These are phyloP conservation scores for Eudorcas thomsonii DNA, from an alignment of 2,113 vertebrate species.

Conservation along the genomic window DNA sequence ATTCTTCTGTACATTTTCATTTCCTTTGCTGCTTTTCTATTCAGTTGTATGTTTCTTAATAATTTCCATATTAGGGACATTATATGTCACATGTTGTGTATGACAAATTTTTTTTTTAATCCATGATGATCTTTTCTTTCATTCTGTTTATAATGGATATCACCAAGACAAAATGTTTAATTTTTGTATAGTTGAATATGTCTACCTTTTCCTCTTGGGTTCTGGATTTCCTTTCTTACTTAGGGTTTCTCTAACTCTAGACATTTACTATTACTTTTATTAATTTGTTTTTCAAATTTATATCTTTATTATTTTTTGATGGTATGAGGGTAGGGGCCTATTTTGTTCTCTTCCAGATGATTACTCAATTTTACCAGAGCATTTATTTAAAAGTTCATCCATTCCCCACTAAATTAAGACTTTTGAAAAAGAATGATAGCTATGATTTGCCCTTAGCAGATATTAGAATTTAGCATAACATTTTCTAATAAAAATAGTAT, in stretches of 20 bases:
- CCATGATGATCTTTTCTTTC: not conserved
- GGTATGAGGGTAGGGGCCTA: not conserved
- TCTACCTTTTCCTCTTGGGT: not conserved
- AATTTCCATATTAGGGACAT: not conserved
- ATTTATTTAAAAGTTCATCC: slow-evolving; percentile 9
- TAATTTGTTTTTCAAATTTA: not conserved
- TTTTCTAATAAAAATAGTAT: not conserved
- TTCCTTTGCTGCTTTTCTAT: slow-evolving; percentile 19
- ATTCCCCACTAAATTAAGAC: not conserved
- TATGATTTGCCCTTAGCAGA: not conserved
- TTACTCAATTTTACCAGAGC: not conserved
- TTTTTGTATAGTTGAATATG: not conserved
- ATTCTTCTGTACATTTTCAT: not conserved
- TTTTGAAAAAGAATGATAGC: not conserved
- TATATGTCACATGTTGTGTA: not conserved
- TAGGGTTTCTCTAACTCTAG: not conserved
- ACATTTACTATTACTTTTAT: not conserved
- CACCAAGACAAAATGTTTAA: not conserved
- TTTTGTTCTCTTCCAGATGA: slow-evolving; percentile 8
- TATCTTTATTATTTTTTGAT: not conserved
- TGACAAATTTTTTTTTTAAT: not conserved
- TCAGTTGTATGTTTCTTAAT: slow-evolving; percentile 1
- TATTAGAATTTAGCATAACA: not conserved
- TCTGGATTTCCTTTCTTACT: not conserved
- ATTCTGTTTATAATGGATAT: not conserved